Percentiles rank a stretch among this genome's conserved stretches.
phyloP scores from a whole-genome alignment of 2,113 vertebrate species.

The Butastur rufipennis region DNA sequence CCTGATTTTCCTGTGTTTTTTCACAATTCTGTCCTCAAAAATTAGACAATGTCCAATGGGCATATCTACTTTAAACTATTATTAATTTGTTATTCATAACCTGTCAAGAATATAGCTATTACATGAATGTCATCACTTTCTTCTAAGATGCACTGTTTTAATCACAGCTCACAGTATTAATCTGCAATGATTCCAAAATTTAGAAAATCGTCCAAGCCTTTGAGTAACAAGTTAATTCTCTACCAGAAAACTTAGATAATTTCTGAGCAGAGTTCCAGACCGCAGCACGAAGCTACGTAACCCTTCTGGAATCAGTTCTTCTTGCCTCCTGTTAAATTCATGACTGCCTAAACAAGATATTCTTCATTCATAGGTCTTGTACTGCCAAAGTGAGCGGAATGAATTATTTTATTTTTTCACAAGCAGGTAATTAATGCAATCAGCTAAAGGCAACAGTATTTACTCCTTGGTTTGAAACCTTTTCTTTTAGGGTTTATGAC shows the following conservation, averaged over 20 bases:
- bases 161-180: not conserved
- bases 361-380: not conserved
- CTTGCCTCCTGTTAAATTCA: not conserved
- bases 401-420: not conserved
- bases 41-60: not conserved
- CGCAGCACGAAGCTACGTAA: not conserved
- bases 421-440: not conserved
- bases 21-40: not conserved
- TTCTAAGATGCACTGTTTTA: not conserved
- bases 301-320: not conserved
- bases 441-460: not conserved
- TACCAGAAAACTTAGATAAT: not conserved
- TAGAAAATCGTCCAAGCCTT: not conserved
- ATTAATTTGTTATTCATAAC: not conserved
- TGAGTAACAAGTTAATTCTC: not conserved
- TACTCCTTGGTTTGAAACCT: not conserved
- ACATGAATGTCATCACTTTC: not conserved
- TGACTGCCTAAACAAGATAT: not conserved
- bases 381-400: not conserved
- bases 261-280: constrained; percentile 1
- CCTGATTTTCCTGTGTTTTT: not conserved
- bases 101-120: not conserved
- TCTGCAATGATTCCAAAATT: not conserved
- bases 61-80: not conserved
- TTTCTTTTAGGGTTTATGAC: not conserved